Evolutionary conservation across 2,888 invertebrate genomes (phyloP), one percentile per base, ranked within the genome.

Genomic region (Eueremaeus valkanovi): DNA sequence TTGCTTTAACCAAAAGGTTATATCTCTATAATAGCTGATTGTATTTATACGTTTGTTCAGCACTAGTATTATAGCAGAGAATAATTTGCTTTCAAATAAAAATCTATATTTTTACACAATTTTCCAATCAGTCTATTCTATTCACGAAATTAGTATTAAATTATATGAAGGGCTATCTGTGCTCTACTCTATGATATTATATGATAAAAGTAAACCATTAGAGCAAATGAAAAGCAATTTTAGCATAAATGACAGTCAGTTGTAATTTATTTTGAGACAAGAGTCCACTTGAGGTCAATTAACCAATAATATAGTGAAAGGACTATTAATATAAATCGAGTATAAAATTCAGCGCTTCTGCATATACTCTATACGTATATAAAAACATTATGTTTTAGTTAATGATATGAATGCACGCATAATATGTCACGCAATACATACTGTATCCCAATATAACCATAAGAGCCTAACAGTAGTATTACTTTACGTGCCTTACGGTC

Each of bases 211-310:
- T 24, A 55, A 55, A 21, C 27, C 55, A 55, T 55, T 55, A 21
- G 55, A 11, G 55, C 31, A 33, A 31, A 63, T 63, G 63, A 63
- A 33, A 63, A 29, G 33, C 63, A 24, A 55, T 63, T 63, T 63
- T 21, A 36, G 21, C 31, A 29, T 18, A 58, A 63, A n/a, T 63
- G 11, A 31, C 8, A 16, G 33, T 63, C n/a, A 27, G 33, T 29
- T 31, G 63, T 5, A 31, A 55, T 63, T 31, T 33, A 33, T 11
- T 58, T 31, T 33, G 63, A 33, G 63, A 63, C 33, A 3, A 36
- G 18, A 33, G 63, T 63, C 63, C 63, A 63, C 63, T 63, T 33
- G 63, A 63, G 63, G 63, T 63, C 63, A 63, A 63, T 63, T 63
- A 63, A 63, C 63, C 63, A 8, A 5, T 55, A 55, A 27, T 55